phyloP scores from a whole-genome alignment of 2,888 invertebrate species.

The Eristalis pertinax region DNA sequence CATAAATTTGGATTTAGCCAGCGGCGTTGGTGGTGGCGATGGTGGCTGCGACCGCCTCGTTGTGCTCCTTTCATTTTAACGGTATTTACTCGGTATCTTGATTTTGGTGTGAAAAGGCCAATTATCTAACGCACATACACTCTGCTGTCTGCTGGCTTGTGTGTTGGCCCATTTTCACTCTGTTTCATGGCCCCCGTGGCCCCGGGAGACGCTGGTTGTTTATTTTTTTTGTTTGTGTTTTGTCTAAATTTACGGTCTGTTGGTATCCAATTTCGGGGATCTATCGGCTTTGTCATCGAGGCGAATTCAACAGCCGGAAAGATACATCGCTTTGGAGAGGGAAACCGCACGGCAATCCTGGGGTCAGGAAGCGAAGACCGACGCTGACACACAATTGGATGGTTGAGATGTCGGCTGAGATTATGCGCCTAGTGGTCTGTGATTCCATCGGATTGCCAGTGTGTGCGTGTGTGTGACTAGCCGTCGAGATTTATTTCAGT shows the following conservation, averaged over 20 bases:
- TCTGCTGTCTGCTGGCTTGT: slow-evolving; percentile 1
- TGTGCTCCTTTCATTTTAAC: slow-evolving; percentile 36
- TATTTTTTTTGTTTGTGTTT: slow-evolving; percentile 27
- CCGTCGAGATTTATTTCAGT: slow-evolving; percentile 5
- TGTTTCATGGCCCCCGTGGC: background rate
- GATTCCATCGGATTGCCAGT: slow-evolving; percentile 12
- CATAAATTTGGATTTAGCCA: slow-evolving; percentile 60
- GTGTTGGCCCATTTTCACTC: slow-evolving; percentile 47
- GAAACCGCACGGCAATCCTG: slow-evolving; percentile 17
- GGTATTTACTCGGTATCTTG: slow-evolving; percentile 65
- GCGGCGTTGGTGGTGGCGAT: background rate
- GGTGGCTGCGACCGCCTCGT: slow-evolving; percentile 16
- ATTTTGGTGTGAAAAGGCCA: slow-evolving; percentile 66
- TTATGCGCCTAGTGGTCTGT: slow-evolving; percentile 53
- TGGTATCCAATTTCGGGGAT: slow-evolving; percentile 58
- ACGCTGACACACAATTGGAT: background rate
- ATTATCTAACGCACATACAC: slow-evolving; percentile 42
- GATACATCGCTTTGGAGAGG: background rate
- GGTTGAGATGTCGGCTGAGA: slow-evolving; percentile 52
- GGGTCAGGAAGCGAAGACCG: background rate
- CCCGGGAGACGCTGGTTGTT: no score
- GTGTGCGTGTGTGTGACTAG: background rate
- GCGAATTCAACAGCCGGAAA: slow-evolving; percentile 26
- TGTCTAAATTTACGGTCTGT: slow-evolving; percentile 57
- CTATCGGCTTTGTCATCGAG: slow-evolving; percentile 54